These are phyloP conservation scores for Hartigia nigra DNA, from an alignment of 2,888 invertebrate species.

Conservation along the genomic window DNA sequence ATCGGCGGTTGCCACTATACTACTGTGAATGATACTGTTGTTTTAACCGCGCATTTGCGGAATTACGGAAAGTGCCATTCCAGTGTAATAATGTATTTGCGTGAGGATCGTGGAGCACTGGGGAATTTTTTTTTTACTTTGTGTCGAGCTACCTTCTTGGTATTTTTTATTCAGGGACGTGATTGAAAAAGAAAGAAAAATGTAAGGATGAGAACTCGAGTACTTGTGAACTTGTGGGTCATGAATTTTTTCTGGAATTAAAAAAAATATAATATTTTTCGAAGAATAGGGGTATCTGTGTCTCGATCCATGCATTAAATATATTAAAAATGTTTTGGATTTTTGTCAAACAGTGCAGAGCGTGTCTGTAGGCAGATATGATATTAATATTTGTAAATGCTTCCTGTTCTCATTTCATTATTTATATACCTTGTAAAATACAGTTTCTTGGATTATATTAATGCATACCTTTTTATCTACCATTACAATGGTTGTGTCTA, in stretches of 20 bases:
- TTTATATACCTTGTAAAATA: not conserved
- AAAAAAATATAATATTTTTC: not conserved
- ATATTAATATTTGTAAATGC: too few relatives aligned
- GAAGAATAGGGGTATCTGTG: not conserved
- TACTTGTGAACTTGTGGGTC: not conserved
- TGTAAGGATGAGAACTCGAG: not conserved
- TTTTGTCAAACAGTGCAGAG: not conserved
- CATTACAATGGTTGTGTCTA: not conserved
- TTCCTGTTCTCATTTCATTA: not conserved
- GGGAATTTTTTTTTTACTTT: not conserved
- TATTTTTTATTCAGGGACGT: not conserved
- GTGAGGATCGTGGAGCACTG: not conserved
- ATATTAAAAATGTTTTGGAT: not conserved
- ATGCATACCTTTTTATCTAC: not conserved
- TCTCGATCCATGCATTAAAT: not conserved
- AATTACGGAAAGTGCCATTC: slow-evolving; percentile 32
- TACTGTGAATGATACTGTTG: slow-evolving; percentile 32
- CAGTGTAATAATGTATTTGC: not conserved
- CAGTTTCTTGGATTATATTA: not conserved
- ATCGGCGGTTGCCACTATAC: slow-evolving; percentile 40
- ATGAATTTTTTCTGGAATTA: not conserved
- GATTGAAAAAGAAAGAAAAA: not conserved
- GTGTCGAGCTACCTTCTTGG: not conserved
- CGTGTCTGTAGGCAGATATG: too few relatives aligned
- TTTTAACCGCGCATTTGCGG: slow-evolving; percentile 33